phyloP scores from a whole-genome alignment of 2,797 vertebrate species.

The Sciaenops ocellatus region DNA sequence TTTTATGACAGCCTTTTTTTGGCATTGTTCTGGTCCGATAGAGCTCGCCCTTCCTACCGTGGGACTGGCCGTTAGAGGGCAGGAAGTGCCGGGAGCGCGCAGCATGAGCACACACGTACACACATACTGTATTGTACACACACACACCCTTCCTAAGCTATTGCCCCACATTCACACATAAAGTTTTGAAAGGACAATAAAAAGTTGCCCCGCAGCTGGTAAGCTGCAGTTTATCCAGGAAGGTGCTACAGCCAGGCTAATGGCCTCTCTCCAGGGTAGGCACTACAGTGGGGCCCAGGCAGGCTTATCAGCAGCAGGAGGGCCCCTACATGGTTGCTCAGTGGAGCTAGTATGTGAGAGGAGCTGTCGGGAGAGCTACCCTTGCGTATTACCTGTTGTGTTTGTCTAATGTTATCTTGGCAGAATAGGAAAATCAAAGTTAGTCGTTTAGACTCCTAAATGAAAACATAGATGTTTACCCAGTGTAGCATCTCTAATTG shows the following conservation, averaged over 20 bases:
- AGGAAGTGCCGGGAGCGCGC: constrained; percentile 81
- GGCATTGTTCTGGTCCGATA: constrained; percentile 81
- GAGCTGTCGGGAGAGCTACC: constrained; percentile 43
- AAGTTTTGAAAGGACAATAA: constrained; percentile 81
- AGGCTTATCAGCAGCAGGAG: constrained; percentile 76
- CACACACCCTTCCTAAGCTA: constrained; percentile 53
- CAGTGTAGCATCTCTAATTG: constrained; percentile 59
- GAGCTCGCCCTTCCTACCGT: constrained; percentile 78
- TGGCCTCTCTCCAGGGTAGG: constrained; percentile 75
- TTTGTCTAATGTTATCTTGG: constrained; percentile 36
- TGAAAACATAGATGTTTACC: constrained; percentile 59
- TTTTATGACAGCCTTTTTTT: constrained; percentile 82
- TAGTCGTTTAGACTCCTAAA: constrained; percentile 36
- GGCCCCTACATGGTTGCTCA: constrained; percentile 63
- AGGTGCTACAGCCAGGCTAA: constrained; percentile 75
- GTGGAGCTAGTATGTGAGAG: constrained; percentile 59
- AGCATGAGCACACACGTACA: constrained; percentile 60
- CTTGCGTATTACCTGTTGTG: constrained; percentile 50
- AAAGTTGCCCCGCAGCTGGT: constrained; percentile 76
- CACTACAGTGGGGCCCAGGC: constrained; percentile 58
- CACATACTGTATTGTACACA: constrained; percentile 48
- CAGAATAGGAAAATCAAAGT: constrained; percentile 47
- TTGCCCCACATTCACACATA: constrained; percentile 68
- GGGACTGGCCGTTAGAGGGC: constrained; percentile 80
- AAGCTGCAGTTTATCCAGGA: constrained; percentile 79